These are phyloP conservation scores for Eupeodes corollae DNA, from an alignment of 1,140 invertebrate genomes.

Conservation along the genomic window DNA sequence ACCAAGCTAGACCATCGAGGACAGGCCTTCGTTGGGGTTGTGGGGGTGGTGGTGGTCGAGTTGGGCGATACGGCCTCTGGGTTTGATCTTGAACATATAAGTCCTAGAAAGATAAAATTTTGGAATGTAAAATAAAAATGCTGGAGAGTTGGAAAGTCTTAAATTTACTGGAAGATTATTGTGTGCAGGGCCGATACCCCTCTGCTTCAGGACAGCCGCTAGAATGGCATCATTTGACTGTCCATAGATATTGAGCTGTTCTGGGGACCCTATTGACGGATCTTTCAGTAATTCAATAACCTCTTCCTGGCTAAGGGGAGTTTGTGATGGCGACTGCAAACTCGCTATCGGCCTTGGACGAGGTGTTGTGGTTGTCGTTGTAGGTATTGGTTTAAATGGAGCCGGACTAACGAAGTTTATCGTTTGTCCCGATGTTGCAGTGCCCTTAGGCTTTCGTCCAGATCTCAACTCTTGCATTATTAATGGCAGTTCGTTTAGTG, in stretches of 20 bases:
- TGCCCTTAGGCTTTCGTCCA: no score
- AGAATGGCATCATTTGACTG: constrained; percentile 52
- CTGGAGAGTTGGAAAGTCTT: no score
- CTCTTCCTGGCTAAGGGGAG: no score
- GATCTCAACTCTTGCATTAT: not conserved
- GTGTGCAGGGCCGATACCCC: constrained; percentile 47
- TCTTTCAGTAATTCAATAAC: no score
- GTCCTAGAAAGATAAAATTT: not conserved
- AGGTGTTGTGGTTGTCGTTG: no score
- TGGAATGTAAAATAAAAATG: not conserved
- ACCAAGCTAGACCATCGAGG: constrained; percentile 40
- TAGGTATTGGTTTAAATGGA: no score
- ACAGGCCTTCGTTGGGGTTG: constrained; percentile 34
- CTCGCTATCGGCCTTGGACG: no score
- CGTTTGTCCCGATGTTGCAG: no score
- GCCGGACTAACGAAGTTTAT: no score
- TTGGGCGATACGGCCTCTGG: not conserved
- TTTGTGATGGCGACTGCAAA: no score
- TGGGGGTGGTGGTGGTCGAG: constrained; percentile 23
- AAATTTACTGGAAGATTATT: constrained; percentile 1
- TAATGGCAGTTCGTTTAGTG: not conserved
- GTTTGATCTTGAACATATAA: not conserved
- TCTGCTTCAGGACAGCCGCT: constrained; percentile 52
- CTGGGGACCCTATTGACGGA: not conserved
- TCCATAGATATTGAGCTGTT: constrained; percentile 30